phyloP scores from a whole-genome alignment of 2,113 vertebrate species.

The Acrocephalus arundinaceus region DNA sequence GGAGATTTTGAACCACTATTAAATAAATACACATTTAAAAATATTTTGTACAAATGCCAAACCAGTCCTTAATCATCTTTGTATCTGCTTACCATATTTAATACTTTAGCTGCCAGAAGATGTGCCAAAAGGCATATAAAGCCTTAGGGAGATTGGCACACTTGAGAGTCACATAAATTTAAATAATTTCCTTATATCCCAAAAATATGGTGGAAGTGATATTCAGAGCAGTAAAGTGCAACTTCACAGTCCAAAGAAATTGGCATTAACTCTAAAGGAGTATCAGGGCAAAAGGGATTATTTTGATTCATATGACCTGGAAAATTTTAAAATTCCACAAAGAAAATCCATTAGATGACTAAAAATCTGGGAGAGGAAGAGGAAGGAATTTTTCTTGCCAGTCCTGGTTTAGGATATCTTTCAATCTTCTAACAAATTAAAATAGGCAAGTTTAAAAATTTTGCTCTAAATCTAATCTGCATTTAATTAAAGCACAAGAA shows the following conservation, averaged over 20 bases:
- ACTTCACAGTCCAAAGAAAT: background rate
- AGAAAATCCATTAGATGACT: background rate
- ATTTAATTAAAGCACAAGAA: background rate
- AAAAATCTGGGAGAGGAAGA: background rate
- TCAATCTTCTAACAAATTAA: background rate
- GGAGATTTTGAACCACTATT: background rate
- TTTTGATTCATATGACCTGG: background rate
- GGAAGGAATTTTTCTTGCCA: background rate
- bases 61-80: background rate
- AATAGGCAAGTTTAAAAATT: background rate
- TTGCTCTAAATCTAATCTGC: background rate
- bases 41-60: background rate
- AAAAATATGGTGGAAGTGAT: background rate
- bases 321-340: background rate
- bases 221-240: background rate
- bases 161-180: background rate
- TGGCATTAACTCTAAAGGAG: background rate
- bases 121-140: background rate
- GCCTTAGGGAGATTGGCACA: background rate
- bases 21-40: background rate
- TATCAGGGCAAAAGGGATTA: background rate
- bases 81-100: background rate
- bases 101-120: background rate
- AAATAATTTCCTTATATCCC: background rate
- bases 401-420: background rate